phyloP scores from a whole-genome alignment of 2,113 vertebrate genomes.

The Leptodactylus fuscus region DNA sequence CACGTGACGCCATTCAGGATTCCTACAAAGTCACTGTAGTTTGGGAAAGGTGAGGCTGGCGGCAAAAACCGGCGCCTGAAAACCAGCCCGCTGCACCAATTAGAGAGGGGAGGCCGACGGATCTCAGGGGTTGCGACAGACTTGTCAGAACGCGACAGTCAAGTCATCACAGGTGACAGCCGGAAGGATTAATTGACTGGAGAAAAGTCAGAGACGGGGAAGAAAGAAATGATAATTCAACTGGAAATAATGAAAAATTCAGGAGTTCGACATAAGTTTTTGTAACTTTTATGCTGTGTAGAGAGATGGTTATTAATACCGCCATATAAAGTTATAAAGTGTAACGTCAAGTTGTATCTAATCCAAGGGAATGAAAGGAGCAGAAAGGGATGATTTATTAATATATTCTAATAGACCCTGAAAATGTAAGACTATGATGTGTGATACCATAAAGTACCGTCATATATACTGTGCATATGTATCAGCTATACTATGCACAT shows the following conservation, averaged over 20 bases:
- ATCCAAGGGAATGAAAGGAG: no score
- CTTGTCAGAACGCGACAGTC: slow-evolving; percentile 32
- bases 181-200: slow-evolving; percentile 19
- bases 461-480: background rate
- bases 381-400: no score
- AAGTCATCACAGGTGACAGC: slow-evolving; percentile 39
- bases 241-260: slow-evolving; percentile 13
- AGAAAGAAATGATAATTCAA: background rate
- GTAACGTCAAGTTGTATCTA: no score
- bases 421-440: no score
- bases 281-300: background rate
- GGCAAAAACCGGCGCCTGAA: background rate
- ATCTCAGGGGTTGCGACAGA: background rate
- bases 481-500: no score
- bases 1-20: slow-evolving; percentile 23
- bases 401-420: no score
- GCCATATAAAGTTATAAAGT: no score
- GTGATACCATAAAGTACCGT: no score
- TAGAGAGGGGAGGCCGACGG: slow-evolving; percentile 16
- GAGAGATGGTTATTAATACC: background rate
- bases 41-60: background rate
- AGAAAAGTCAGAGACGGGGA: background rate
- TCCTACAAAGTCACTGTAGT: background rate
- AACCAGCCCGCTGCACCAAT: slow-evolving; percentile 31
- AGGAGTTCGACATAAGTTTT: background rate